Evolutionary conservation across 2,113 vertebrate genomes (phyloP), one percentile per base, ranked within the genome.

Genomic region (Tautogolabrus adspersus): DNA sequence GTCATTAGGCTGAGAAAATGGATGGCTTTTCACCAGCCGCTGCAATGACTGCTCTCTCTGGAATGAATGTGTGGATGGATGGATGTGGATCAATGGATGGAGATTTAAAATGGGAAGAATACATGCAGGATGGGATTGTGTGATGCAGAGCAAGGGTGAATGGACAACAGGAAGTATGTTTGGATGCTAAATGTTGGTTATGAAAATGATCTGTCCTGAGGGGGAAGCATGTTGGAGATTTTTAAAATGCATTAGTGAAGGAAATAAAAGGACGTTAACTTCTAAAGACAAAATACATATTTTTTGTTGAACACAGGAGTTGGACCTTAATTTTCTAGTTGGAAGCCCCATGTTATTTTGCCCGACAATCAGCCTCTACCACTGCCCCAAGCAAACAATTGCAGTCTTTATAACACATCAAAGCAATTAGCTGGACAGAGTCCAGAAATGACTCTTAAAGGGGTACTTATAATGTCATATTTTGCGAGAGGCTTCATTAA

Each of bases 1-100:
- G 88, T 91, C 91, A 92, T 91, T 92, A 92, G 85, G 72, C 72
- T 67, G 83, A 82, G 79, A 72, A 88, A 90, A 90, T 85, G 77
- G 77, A 87, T 72, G 77, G 81, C 85, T 89, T 86, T 89, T 87
- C 84, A 80, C 81, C 77, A 85, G 75, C 72, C 72, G 75, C 79
- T 70, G 88, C 83, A 89, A 84, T 84, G 82, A 87, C 67, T 63
- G 77, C 70, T 76, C 68, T 52, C 75, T 77, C 42, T 34, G 62
- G 42, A 75, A 82, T 69, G 79, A 72, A 66, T 73, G 57, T 37
- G 26, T 5, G 81, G 63, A 84, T 51, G 77, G 64, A 82, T 10
- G 56, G 65, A 56, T 60, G 21, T 30, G 49, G 67, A 60, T 67
- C 72, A 69, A 65, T 59, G 70, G 67, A 79, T 76, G 71, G 37